Percentiles rank a stretch among this genome's conserved stretches.
phyloP scores from a whole-genome alignment of 2,113 vertebrate species.

The Kryptolebias marmoratus region DNA sequence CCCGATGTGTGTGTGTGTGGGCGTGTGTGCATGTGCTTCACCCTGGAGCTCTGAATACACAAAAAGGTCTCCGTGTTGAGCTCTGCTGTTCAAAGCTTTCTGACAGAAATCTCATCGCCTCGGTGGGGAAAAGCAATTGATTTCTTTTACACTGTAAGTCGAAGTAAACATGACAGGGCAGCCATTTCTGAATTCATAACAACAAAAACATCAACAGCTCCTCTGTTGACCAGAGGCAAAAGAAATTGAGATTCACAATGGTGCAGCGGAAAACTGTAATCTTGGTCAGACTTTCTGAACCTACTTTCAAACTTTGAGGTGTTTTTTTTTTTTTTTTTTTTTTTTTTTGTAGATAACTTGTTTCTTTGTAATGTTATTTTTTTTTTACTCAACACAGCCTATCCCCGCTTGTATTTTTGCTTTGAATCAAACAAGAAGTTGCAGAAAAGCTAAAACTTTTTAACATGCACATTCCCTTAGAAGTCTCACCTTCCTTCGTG shows the following conservation, averaged over 20 bases:
- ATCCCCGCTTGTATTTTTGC: too few relatives aligned
- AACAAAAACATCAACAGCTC: conserved; percentile 8
- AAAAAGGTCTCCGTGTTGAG: conserved; percentile 25
- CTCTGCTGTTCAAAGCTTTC: conserved; percentile 20
- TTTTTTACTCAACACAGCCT: background rate
- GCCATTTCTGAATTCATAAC: conserved; percentile 1
- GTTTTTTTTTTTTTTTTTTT: too few relatives aligned
- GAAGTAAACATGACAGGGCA: conserved; percentile 51
- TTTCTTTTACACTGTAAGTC: conserved; percentile 26
- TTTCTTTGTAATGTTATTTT: background rate
- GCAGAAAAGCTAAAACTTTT: background rate
- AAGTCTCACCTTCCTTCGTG: background rate
- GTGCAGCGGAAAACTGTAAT: background rate
- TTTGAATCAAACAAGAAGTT: background rate
- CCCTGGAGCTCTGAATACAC: conserved; percentile 34
- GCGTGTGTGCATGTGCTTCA: background rate
- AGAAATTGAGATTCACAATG: background rate
- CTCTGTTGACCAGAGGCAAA: background rate
- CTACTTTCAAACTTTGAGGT: background rate
- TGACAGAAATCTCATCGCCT: conserved; percentile 18
- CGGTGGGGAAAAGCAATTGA: conserved; percentile 23
- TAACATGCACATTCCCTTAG: too few relatives aligned
- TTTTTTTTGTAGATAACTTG: background rate
- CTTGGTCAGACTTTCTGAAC: background rate
- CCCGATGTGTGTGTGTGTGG: conserved; percentile 17